phyloP scores from a whole-genome alignment of 2,113 vertebrate genomes.

The Gorsachius goisagi region DNA sequence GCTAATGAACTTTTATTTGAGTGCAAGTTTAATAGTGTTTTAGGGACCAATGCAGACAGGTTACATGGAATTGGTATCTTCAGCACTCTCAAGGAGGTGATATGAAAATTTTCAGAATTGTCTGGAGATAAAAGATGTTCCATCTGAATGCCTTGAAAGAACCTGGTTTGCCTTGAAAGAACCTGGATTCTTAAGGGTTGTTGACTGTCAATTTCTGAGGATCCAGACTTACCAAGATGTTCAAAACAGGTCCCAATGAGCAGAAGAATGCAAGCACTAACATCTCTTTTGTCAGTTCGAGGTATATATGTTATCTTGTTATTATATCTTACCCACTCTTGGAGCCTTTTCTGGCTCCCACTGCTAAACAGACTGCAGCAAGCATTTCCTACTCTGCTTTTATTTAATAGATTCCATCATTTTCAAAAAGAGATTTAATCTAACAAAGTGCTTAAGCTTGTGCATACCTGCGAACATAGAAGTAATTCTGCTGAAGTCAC shows the following conservation, averaged over 20 bases:
- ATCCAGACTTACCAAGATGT: not conserved
- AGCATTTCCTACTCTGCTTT: not conserved
- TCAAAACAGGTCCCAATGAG: not conserved
- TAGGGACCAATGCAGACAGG: not conserved
- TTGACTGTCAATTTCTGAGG: not conserved
- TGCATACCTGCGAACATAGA: not conserved
- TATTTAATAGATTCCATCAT: not conserved
- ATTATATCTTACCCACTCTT: not conserved
- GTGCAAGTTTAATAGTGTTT: not conserved
- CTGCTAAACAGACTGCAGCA: not conserved
- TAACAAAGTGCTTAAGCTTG: not conserved
- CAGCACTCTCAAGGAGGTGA: not conserved
- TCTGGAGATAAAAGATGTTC: not conserved
- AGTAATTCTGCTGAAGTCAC: not conserved
- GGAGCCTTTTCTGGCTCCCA: not conserved
- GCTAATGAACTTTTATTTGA: not conserved
- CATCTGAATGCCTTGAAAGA: not conserved
- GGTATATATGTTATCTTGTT: not conserved
- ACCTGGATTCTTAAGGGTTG: not conserved
- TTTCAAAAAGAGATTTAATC: not conserved
- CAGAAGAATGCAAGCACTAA: not conserved
- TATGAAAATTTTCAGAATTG: not conserved
- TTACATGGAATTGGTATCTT: not conserved
- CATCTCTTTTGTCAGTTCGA: not conserved
- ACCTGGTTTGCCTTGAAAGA: not conserved